Evolutionary conservation across 2,797 vertebrate species (phyloP).

Genomic region (Sebastes paucispinis): DNA sequence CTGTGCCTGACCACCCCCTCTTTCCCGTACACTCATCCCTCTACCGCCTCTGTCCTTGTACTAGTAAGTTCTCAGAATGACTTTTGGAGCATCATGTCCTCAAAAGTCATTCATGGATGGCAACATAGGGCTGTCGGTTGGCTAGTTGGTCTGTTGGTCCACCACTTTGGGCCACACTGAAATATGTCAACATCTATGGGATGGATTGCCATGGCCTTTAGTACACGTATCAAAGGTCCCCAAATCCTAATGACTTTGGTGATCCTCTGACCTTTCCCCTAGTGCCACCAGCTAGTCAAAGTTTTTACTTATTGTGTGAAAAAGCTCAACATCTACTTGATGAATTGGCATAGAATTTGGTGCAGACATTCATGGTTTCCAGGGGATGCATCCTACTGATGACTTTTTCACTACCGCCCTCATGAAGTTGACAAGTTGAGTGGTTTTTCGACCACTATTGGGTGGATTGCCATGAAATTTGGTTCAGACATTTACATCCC

Average conservation of each 20-base stretch:
- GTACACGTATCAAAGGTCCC: background rate
- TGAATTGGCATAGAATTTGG: background rate
- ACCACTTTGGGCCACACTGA: background rate
- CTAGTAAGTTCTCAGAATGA: constrained; percentile 40
- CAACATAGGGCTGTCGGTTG: background rate
- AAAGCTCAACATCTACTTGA: background rate
- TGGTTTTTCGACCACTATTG: background rate
- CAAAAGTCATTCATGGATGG: constrained; percentile 1
- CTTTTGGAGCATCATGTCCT: constrained; percentile 35
- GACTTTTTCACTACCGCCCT: background rate
- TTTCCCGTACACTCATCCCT: constrained; percentile 31
- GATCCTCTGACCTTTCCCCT: background rate
- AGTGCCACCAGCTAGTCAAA: background rate
- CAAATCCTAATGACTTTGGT: background rate
- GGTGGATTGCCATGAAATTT: background rate
- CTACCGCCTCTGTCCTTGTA: constrained; percentile 42
- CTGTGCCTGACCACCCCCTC: constrained; percentile 36
- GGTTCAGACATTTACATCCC: background rate
- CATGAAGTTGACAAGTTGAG: background rate
- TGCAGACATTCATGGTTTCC: background rate
- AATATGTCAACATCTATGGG: background rate
- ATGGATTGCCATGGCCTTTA: background rate
- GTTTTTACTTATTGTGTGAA: background rate
- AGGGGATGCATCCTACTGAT: background rate
- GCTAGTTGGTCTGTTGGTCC: background rate